Base-by-base conservation (phyloP, 2,113 vertebrate species). In the Psilopogon haemacephalus region DNA sequence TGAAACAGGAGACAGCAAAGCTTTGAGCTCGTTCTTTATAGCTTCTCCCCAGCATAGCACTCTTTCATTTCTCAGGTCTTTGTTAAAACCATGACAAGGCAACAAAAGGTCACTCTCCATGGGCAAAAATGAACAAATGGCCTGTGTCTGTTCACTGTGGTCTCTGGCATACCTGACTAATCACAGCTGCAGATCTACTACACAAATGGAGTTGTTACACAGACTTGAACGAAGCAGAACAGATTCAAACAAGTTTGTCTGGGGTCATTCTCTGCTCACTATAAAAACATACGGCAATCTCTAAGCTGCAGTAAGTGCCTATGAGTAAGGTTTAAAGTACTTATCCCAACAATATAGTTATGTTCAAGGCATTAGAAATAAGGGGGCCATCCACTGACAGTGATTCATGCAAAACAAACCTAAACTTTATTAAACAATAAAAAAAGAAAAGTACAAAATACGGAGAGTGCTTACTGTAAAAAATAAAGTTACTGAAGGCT, bases 381-480 rank as follows among this genome's bases (percentile, higher is more conserved):
- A 97, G 83, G 88, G 93, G 96, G 81, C 80, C 65, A 44, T 96
- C 92, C 94, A 95, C 88, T 95, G 96, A 97, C 95, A 97, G 87
- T 89, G 93, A 97, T 94, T 94, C 96, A 97, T 96, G 97, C 96
- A 97, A 97, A 97, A 97, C 88, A 95, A 96, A 91, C 83, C 95
- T 96, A 93, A 96, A 95, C 40, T 96, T 97, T 96, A 97, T 95
- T 97, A 42, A 96, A 97, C 77, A 92, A 79, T 55, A 30, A 70
- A 72, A 82, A 64, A 70, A 48, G 65, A 68, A 73, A 46, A 71
- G 71, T 95, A 96, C 93, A 95, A 94, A 95, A 92, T 38, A 96
- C 32, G 77, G 83, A 85, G 94, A 97, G 60, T 95, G 97, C 84
- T 96, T 94, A 96, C 73, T 95, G 92, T 93, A 97, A 97, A 96